These are phyloP conservation scores for Microtus oregoni DNA, from an alignment of 2,113 vertebrate species.

Conservation along the genomic window DNA sequence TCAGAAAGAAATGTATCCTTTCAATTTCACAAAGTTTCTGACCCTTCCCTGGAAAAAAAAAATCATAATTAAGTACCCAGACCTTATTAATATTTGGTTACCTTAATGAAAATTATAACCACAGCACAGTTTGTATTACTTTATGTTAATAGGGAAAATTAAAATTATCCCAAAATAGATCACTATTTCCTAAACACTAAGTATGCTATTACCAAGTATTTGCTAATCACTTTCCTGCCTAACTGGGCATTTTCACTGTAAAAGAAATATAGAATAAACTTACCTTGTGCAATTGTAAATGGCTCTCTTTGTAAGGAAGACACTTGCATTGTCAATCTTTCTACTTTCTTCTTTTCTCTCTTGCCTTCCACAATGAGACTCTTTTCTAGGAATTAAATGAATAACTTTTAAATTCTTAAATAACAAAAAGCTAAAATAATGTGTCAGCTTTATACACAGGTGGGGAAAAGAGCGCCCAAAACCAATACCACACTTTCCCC, in stretches of 20 bases:
- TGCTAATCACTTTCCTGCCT: background rate
- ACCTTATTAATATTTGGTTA: background rate
- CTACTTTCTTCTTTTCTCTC: constrained; percentile 95
- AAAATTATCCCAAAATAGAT: constrained; percentile 15
- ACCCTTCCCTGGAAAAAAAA: constrained; percentile 90
- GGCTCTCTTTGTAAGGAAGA: constrained; percentile 92
- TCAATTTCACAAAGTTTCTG: constrained; percentile 97
- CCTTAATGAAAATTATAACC: background rate
- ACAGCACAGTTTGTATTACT: constrained; percentile 27
- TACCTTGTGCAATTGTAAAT: constrained; percentile 93
- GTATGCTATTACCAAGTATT: background rate
- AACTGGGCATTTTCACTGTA: constrained; percentile 31
- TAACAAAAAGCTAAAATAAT: constrained; percentile 40
- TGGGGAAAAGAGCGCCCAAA: background rate
- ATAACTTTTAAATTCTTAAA: constrained; percentile 23
- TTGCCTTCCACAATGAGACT: constrained; percentile 95
- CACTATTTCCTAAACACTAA: constrained; percentile 13
- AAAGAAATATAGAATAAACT: constrained; percentile 58
- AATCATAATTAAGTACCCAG: background rate
- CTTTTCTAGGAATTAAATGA: constrained; percentile 87
- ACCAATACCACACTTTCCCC: background rate
- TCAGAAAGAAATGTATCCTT: constrained; percentile 93
- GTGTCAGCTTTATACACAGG: background rate
- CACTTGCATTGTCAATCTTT: constrained; percentile 94
- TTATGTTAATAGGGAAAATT: background rate